Evolutionary conservation across 2,113 vertebrate genomes (phyloP), one percentile per base, ranked within the genome.

Genomic region (Rissa tridactyla): DNA sequence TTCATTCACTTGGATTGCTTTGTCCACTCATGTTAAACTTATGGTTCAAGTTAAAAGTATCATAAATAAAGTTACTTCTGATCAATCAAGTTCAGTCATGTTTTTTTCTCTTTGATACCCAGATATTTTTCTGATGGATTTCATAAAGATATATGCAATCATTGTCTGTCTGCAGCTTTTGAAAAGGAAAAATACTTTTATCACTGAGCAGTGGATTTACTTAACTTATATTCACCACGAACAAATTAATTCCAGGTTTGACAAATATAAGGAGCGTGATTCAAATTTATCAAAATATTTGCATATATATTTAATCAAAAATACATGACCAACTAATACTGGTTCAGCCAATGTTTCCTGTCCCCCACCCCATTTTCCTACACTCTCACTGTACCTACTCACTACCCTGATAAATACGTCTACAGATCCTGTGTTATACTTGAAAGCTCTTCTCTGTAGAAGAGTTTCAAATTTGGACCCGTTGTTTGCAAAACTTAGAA

Each of bases 301-400:
- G 3, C 20, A 71, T n/a, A 20, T 54, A 16, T 13, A 16, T 75
- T 81, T 84, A 42, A n/a, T 68, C 29, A 66, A 54, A 80, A 85
- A 69, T 36, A 49, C 21, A 15, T 32, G 7, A 29, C 29, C 3
- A 62, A 0, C 4, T 87, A 66, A 72, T 82, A 25, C 10, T 52
- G 1, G 1, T 75, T 86, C 30, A 83, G 22, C 3, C 25, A 30
- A 6, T 12, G 20, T 18, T 66, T 4, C n/a, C 22, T 80, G 20
- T 57, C 10, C 38, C 54, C 34, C 57, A 25, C 4, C 5, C 1
- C 11, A 32, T 71, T 91, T 90, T 77, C 49, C 38, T 65, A 18
- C 20, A 7, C 32, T 5, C 5, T 62, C 22, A 12, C 2, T 46
- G 14, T 40, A 18, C 0, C 0, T 40, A 9, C 4, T 79, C 34